These are phyloP conservation scores for Cydia strobilella DNA, from an alignment of 1,140 invertebrate genomes.

Conservation along the genomic window DNA sequence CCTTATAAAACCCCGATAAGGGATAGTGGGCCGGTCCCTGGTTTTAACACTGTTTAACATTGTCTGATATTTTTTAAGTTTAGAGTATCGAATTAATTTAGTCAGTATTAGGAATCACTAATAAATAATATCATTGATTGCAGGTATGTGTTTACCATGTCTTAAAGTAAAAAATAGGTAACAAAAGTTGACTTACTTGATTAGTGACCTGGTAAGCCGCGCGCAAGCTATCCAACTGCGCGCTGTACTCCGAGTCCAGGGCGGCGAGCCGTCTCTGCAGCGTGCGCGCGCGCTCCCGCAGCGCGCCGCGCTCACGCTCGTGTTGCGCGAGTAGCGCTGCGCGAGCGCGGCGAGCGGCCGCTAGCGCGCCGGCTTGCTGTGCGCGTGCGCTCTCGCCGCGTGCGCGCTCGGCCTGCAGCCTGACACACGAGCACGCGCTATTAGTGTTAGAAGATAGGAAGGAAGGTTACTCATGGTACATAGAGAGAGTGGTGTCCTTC, in stretches of 20 bases:
- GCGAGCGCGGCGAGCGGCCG: constrained; percentile 66
- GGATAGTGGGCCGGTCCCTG: too few relatives aligned
- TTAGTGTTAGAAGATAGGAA: neutral
- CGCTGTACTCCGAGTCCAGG: constrained; percentile 88
- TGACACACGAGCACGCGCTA: constrained; percentile 24
- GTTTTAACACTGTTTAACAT: too few relatives aligned
- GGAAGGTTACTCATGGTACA: neutral
- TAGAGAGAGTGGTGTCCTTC: neutral
- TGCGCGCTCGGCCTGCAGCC: constrained; percentile 59
- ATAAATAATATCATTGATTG: constrained; percentile 37
- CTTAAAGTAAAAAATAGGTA: neutral
- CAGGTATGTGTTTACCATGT: too few relatives aligned
- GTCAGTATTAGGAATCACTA: constrained; percentile 29
- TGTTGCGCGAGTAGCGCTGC: constrained; percentile 67
- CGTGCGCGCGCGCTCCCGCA: constrained; percentile 83
- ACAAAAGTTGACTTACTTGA: constrained; percentile 1
- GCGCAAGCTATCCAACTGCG: constrained; percentile 87
- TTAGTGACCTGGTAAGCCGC: constrained; percentile 83
- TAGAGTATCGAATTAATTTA: too few relatives aligned
- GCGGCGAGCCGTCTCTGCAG: constrained; percentile 85
- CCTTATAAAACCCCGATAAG: too few relatives aligned
- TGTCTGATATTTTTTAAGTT: too few relatives aligned
- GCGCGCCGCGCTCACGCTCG: constrained; percentile 70
- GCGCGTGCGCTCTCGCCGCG: constrained; percentile 68
- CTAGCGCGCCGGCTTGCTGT: constrained; percentile 69